These are phyloP conservation scores for Drosophila pectinifera DNA, from an alignment of 1,140 invertebrate species.

Conservation along the genomic window DNA sequence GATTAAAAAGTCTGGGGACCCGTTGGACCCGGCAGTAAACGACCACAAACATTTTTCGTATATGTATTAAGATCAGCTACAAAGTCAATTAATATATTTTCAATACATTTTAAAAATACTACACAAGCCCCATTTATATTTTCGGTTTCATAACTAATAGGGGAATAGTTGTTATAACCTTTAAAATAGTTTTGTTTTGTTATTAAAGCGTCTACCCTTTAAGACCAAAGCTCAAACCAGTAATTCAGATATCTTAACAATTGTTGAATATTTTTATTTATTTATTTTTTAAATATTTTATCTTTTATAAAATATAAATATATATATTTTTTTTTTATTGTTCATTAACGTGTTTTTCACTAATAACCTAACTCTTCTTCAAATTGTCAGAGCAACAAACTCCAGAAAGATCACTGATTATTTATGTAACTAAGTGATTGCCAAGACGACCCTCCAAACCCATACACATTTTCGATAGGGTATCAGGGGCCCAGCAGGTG, in stretches of 20 bases:
- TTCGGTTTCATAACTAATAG: no score
- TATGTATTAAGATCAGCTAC: not conserved
- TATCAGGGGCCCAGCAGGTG: conserved; percentile 21
- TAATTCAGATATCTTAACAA: no score
- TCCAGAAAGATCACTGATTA: not conserved
- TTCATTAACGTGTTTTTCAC: no score
- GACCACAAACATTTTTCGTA: no score
- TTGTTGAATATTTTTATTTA: no score
- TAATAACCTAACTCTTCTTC: not conserved
- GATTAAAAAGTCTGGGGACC: conserved; percentile 2
- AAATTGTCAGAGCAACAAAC: not conserved
- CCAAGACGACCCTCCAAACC: no score
- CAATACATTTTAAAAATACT: not conserved
- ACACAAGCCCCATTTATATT: not conserved
- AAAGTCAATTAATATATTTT: not conserved
- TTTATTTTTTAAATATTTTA: no score
- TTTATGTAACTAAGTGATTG: conserved; percentile 3
- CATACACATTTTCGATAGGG: not conserved
- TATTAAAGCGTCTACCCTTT: no score
- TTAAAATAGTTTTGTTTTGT: not conserved
- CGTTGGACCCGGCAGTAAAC: not conserved
- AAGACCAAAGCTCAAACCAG: no score
- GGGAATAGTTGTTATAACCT: not conserved
- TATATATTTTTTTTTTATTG: no score
- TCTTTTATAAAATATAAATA: no score